Conservation (phyloP, 2,888 invertebrate species). For the Apotomis turbidana region DNA sequence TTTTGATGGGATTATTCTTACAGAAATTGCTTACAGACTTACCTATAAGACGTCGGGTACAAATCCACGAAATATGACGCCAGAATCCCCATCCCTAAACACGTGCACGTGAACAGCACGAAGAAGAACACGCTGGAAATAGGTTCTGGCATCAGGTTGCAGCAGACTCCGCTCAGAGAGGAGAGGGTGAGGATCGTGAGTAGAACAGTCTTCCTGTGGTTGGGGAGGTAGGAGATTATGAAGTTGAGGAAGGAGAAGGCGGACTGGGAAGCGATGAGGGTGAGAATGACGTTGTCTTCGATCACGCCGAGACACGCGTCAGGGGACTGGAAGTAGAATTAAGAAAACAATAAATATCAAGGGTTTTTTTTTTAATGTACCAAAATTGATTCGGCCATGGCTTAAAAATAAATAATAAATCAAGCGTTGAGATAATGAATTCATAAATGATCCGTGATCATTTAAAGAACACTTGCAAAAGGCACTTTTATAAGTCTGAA, state of each 20-base stretch:
- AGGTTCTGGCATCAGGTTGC: constrained; percentile 71
- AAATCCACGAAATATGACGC: constrained; percentile 77
- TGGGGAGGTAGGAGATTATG: constrained; percentile 79
- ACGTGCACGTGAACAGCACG: constrained; percentile 73
- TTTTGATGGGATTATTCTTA: too few species aligned
- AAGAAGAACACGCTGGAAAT: constrained; percentile 73
- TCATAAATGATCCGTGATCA: too few species aligned
- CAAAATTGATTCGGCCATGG: too few species aligned
- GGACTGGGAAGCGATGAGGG: constrained; percentile 86
- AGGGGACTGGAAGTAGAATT: constrained; percentile 60
- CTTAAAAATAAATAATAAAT: too few species aligned
- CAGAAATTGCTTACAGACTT: constrained; percentile 37
- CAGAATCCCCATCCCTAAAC: constrained; percentile 74
- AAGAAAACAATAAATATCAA: background rate
- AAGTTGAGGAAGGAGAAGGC: constrained; percentile 85
- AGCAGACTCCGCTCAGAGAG: constrained; percentile 77
- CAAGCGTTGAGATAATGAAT: too few species aligned
- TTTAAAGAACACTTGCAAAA: too few species aligned
- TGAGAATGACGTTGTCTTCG: constrained; percentile 85
- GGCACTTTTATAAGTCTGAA: too few species aligned
- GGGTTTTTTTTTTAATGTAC: too few species aligned
- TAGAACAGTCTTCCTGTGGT: constrained; percentile 79
- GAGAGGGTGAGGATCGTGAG: constrained; percentile 78
- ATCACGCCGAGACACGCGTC: constrained; percentile 78
- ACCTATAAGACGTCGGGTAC: constrained; percentile 76